Evolutionary conservation across 1,140 invertebrate genomes (phyloP), one percentile per base, ranked within the genome.

Genomic region (Leptinotarsa texana): DNA sequence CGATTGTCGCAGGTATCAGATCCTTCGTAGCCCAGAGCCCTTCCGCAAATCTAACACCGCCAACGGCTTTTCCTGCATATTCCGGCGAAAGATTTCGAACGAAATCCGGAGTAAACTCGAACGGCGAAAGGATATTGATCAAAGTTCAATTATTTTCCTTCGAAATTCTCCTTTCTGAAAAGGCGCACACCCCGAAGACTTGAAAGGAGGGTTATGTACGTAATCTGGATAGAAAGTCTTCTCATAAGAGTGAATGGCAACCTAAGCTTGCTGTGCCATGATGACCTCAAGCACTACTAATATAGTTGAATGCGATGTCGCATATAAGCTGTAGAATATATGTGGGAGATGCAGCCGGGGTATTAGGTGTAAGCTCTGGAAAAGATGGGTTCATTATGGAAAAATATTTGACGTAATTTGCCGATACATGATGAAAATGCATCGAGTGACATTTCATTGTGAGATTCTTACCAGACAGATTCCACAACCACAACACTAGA

Each of bases 91-190:
- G 33, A 42, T 6, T 42, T 42, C 33, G 33, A 42, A 42, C 33
- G 33, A 42, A 42, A 42, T 42, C 33, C 33, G 33, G 33, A 2
- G 2, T 42, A 11, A 42, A 42, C 33, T 42, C 33, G 33, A 42
- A 42, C 33, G 33, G 51, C 51, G 51, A 57, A 18, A 57, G 15
- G 51, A 57, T 68, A 49, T 68, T 68, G 66, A 68, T 68, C 66
- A 68, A 68, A 68, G 66, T 68, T 68, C 66, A 68, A 68, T 68
- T 47, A 68, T 68, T 68, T 68, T 17, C 33, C 13, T 68, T 47
- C 24, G 42, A 42, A 42, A 18, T 57, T 68, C 42, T 68, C 42
- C 5, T 18, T n/a, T 42, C 24, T n/a, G 42, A 68, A 68, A 47
- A 18, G 4, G 66, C 42, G 42, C 18, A 68, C 42, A 33, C 15